Percentiles rank a stretch among this genome's conserved stretches.
These are phyloP conservation scores for Aromia moschata DNA, from an alignment of 2,888 invertebrate species.

Conservation along the genomic window DNA sequence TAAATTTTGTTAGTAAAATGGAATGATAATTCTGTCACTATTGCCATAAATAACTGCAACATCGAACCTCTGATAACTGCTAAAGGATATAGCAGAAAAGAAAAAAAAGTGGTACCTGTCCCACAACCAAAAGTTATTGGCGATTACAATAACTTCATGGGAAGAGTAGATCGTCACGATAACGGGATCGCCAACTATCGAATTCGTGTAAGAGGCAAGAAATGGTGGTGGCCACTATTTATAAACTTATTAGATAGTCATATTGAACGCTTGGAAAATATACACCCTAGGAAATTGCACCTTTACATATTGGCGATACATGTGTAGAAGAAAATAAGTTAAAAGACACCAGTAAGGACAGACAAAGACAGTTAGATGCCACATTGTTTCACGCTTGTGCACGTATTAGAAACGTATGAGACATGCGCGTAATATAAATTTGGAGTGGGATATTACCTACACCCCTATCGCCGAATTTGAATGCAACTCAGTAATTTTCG, in stretches of 20 bases:
- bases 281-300: too few relatives aligned
- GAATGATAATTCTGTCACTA: neutral
- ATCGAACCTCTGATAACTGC: neutral
- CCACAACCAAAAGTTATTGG: neutral
- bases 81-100: neutral
- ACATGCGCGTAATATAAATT: too few relatives aligned
- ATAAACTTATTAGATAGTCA: conserved; percentile 38
- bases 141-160: conserved; percentile 8
- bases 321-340: too few relatives aligned
- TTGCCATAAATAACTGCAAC: neutral
- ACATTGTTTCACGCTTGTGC: too few relatives aligned
- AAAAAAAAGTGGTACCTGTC: neutral
- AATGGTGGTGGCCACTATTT: conserved; percentile 47
- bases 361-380: too few relatives aligned
- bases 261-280: conserved; percentile 43
- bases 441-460: too few relatives aligned
- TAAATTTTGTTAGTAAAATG: neutral
- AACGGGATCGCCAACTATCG: conserved; percentile 40
- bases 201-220: conserved; percentile 39
- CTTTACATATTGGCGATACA: too few relatives aligned
- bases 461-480: too few relatives aligned
- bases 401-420: too few relatives aligned
- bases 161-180: conserved; percentile 6
- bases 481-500: too few relatives aligned
- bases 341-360: too few relatives aligned